These are phyloP conservation scores for Vespertilio murinus DNA, from an alignment of 2,797 vertebrate genomes.

Conservation along the genomic window DNA sequence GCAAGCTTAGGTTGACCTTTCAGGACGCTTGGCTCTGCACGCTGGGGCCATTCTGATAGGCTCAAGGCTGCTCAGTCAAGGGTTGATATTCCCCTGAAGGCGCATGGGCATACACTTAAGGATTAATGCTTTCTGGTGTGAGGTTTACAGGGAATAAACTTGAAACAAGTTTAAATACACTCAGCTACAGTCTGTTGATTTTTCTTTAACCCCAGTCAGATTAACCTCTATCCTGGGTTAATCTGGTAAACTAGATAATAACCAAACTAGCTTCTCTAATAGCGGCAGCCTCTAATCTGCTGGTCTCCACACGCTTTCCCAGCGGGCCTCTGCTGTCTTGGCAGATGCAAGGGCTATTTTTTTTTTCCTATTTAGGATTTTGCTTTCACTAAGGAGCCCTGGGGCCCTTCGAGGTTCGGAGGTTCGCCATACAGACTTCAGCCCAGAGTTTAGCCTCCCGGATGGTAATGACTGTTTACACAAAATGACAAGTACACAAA, in stretches of 20 bases:
- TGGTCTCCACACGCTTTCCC: neutral
- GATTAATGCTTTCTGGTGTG: neutral
- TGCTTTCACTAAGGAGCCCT: constrained; percentile 40
- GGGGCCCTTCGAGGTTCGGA: constrained; percentile 41
- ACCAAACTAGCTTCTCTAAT: neutral
- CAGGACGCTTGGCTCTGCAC: neutral
- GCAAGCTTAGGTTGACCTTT: neutral
- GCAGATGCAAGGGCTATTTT: neutral
- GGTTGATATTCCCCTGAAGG: neutral
- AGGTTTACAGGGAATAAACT: neutral
- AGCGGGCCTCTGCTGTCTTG: neutral
- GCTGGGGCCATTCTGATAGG: neutral
- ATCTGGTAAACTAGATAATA: neutral
- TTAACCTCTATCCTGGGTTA: neutral
- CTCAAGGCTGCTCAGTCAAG: neutral
- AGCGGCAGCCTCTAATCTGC: neutral
- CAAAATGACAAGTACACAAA: constrained; percentile 78
- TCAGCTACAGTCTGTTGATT: neutral
- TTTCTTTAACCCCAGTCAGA: neutral
- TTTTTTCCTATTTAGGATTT: constrained; percentile 55
- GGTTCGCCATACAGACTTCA: constrained; percentile 53
- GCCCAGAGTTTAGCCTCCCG: constrained; percentile 52
- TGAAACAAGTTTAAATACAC: neutral
- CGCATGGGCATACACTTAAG: neutral
- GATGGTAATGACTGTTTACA: constrained; percentile 84